Evolutionary conservation across 2,113 vertebrate genomes (phyloP).

Genomic region (Ibidorhyncha struthersii): DNA sequence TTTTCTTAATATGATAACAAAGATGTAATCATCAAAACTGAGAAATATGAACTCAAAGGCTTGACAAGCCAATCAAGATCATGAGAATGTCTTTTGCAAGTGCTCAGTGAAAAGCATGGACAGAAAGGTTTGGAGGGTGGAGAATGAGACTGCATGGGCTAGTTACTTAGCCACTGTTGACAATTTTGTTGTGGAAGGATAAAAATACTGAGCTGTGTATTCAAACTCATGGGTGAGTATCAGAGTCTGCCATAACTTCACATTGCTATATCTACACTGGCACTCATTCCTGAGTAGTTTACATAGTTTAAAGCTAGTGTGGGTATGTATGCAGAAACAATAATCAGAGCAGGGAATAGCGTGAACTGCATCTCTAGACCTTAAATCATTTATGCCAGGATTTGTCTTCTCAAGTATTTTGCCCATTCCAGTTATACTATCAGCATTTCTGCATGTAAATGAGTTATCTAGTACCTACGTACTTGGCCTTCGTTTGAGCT

Average conservation of each 20-base stretch:
- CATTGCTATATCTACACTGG: accelerated
- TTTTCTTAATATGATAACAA: not conserved
- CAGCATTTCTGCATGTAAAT: not conserved
- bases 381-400: not conserved
- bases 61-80: not conserved
- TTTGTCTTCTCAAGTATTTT: not conserved
- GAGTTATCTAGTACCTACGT: not conserved
- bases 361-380: not conserved
- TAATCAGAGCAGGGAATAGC: not conserved
- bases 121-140: not conserved
- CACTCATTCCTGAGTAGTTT: not conserved
- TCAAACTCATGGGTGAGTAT: no score
- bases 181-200: not conserved
- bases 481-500: not conserved
- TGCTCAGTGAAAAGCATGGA: not conserved
- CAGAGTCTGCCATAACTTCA: accelerated
- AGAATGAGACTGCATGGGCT: not conserved
- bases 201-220: not conserved
- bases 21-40: slow-evolving; percentile 7
- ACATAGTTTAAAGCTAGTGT: not conserved
- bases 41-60: slow-evolving; percentile 2
- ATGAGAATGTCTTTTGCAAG: not conserved
- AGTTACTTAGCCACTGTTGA: not conserved
- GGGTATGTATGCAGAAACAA: not conserved
- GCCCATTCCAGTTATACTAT: not conserved